A percentile compares a stretch with the other conserved stretches of the same genome.
Evolutionary conservation across 2,888 invertebrate species (phyloP).

Genomic region (Troilus luridus): DNA sequence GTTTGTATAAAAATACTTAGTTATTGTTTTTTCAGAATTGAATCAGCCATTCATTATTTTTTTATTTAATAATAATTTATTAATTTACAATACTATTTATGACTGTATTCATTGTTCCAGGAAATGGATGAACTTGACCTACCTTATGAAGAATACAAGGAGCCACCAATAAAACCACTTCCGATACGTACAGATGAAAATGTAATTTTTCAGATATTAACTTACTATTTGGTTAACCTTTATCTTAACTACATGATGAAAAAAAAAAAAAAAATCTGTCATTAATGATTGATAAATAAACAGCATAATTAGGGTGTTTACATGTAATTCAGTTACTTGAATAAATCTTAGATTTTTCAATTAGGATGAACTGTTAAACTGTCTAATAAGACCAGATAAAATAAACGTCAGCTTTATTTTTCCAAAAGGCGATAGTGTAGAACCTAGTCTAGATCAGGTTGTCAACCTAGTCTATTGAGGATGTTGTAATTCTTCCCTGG

Average conservation of each 20-base stretch:
- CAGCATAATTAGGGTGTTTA: too few species aligned
- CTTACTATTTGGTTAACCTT: background rate
- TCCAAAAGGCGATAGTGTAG: background rate
- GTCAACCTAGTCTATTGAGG: too few species aligned
- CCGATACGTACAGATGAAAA: slow-evolving; percentile 9
- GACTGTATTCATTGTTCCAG: background rate
- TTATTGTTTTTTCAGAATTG: background rate
- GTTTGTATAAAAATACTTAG: background rate
- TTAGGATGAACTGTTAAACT: too few species aligned
- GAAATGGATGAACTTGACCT: slow-evolving; percentile 12
- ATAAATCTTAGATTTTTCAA: too few species aligned
- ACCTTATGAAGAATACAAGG: slow-evolving; percentile 51
- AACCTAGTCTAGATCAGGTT: too few species aligned
- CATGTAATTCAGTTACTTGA: too few species aligned
- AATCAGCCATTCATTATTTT: background rate
- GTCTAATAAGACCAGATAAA: too few species aligned
- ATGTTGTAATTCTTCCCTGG: too few species aligned
- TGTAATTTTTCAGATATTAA: background rate
- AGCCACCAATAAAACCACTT: background rate
- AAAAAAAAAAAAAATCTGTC: background rate
- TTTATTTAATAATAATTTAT: background rate
- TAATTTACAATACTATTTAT: background rate
- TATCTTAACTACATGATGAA: background rate
- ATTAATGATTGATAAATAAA: too few species aligned
- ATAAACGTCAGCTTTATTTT: background rate